Percentiles rank a stretch among this genome's conserved stretches.
These are phyloP conservation scores for Calcarius lapponicus DNA, from an alignment of 2,797 vertebrate genomes.

Conservation along the genomic window DNA sequence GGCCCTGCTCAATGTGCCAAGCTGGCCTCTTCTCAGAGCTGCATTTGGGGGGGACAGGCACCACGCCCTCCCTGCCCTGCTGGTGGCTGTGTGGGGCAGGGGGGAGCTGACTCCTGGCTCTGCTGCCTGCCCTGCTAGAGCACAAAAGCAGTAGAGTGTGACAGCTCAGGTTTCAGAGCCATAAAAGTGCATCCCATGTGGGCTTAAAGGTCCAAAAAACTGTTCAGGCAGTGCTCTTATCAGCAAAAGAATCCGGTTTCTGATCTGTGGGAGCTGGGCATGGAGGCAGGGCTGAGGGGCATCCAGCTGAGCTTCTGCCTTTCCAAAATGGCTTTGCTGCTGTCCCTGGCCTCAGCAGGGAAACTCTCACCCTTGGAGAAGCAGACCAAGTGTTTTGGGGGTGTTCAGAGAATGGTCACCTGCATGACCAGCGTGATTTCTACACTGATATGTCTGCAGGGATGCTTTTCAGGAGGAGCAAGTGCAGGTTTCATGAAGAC, in stretches of 20 bases:
- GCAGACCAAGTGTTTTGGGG: neutral
- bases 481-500: neutral
- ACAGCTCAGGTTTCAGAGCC: neutral
- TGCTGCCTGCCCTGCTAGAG: neutral
- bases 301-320: neutral
- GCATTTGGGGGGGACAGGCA: neutral
- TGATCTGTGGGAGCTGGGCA: neutral
- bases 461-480: neutral
- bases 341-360: neutral
- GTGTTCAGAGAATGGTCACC: neutral
- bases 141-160: neutral
- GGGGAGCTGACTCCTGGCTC: neutral
- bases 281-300: neutral
- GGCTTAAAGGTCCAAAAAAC: neutral
- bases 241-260: neutral
- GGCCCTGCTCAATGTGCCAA: neutral
- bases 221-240: neutral
- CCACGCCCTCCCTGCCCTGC: neutral
- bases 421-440: accelerated
- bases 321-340: neutral
- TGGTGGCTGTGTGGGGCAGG: neutral
- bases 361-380: neutral
- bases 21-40: neutral
- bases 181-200: neutral
- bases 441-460: neutral